Percentiles rank a stretch among this genome's conserved stretches.
These are phyloP conservation scores for Kradibia gibbosae DNA, from an alignment of 1,140 invertebrate species.

Conservation along the genomic window DNA sequence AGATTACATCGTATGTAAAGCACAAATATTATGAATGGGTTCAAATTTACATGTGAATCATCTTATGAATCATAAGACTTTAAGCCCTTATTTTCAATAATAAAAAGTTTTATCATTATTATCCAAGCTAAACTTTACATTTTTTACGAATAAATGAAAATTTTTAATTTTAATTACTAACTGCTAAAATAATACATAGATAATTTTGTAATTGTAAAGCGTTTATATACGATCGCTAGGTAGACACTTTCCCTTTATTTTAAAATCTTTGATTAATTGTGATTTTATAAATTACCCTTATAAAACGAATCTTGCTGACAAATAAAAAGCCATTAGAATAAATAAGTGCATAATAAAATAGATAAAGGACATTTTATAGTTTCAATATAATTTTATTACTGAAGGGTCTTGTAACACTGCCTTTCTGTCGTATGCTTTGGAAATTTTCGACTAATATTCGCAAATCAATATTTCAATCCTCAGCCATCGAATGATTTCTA, in stretches of 20 bases:
- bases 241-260: not conserved
- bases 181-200: not conserved
- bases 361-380: not conserved
- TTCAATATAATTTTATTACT: not conserved
- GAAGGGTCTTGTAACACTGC: not conserved
- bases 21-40: conserved; percentile 33
- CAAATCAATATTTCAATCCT: not conserved
- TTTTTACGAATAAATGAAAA: not conserved
- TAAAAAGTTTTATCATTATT: conserved; percentile 1
- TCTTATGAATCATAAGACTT: conserved; percentile 30
- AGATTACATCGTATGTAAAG: conserved; percentile 32
- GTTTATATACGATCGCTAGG: not conserved
- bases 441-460: not conserved
- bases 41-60: conserved; percentile 41
- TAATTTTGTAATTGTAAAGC: not conserved
- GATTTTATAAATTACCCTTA: no score
- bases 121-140: not conserved
- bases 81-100: not conserved
- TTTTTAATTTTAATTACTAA: not conserved
- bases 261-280: not conserved
- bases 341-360: no score
- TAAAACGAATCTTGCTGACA: no score
- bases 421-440: not conserved
- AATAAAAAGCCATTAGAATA: no score
- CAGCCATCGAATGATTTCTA: not conserved